Evolutionary conservation across 1,140 invertebrate genomes (phyloP), one percentile per base, ranked within the genome.

Genomic region (Eriocheir sinensis): DNA sequence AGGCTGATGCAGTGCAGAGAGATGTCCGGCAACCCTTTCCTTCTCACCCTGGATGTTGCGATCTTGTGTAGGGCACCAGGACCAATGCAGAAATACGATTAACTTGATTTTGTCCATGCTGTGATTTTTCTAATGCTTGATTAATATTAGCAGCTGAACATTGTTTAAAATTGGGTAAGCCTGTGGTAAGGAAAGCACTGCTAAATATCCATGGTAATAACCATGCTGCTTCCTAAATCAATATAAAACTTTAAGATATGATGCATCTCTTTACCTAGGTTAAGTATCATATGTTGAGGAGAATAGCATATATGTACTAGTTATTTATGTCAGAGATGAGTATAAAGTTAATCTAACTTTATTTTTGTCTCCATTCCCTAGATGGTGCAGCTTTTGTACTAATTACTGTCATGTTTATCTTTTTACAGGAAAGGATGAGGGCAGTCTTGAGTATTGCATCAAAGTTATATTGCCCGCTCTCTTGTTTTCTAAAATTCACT

Each of bases 81-180:
- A 72, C 21, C 60, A 72, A 21, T 72, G 60, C 60, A 72, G 60
- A 72, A 72, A 72, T 72, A 72, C n/a, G 21, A 72, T 72, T 21
- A 72, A 72, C 60, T n/a, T 72, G 60, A n/a, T 72, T 72, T 72
- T 72, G 21, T 72, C 21, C n/a, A 72, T 72, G 60, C 60, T 72
- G 27, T 72, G 60, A 72, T n/a, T 6, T 72, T n/a, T 72, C 60
- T 72, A 72, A 72, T 72, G 60, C 60, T 72, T 72, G 27, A 72
- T 72, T 72, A n/a, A 72, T 72, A 72, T 72, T 72, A 72, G n/a
- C 60, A 72, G 60, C 21, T 72, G 60, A 72, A 72, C 60, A 72
- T 3, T 72, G 60, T 72, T 72, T 21, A 72, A 72, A 72, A 72
- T 21, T 72, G 60, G 60, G 60, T 72, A 72, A 72, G 60, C 0